phyloP scores from a whole-genome alignment of 2,113 vertebrate genomes.

The Tenebrosternarchus preto region DNA sequence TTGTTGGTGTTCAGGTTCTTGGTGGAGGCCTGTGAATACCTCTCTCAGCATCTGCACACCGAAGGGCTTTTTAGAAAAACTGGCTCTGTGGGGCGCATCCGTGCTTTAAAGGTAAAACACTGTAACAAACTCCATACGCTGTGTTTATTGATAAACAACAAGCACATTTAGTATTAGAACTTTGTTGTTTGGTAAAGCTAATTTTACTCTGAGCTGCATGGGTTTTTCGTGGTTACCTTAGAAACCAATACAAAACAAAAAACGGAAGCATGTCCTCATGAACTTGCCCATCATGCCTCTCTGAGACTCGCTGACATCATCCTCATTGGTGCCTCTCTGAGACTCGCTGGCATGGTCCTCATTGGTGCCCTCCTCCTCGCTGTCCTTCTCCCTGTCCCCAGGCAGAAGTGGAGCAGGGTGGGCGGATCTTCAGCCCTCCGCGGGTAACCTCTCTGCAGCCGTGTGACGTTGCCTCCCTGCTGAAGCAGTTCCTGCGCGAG shows the following conservation, averaged over 20 bases:
- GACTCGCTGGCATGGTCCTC: background rate
- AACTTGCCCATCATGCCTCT: too few species aligned
- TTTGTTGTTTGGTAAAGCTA: too few species aligned
- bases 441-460: constrained; percentile 53
- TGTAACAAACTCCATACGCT: background rate
- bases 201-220: too few species aligned
- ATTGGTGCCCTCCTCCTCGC: background rate
- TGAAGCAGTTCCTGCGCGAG: constrained; percentile 70
- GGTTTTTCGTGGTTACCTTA: too few species aligned
- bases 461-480: constrained; percentile 63
- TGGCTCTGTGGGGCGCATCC: constrained; percentile 66
- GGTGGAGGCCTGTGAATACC: constrained; percentile 63
- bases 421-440: constrained; percentile 43
- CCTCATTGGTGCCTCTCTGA: background rate
- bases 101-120: constrained; percentile 62
- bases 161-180: too few species aligned
- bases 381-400: background rate
- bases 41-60: constrained; percentile 60
- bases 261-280: too few species aligned
- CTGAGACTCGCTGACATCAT: background rate
- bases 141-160: background rate
- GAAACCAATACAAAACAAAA: too few species aligned
- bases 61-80: constrained; percentile 72
- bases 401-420: constrained; percentile 55
- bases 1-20: constrained; percentile 60